Evolutionary conservation across 2,888 invertebrate species (phyloP).

Genomic region (Stenichneumon culpator): DNA sequence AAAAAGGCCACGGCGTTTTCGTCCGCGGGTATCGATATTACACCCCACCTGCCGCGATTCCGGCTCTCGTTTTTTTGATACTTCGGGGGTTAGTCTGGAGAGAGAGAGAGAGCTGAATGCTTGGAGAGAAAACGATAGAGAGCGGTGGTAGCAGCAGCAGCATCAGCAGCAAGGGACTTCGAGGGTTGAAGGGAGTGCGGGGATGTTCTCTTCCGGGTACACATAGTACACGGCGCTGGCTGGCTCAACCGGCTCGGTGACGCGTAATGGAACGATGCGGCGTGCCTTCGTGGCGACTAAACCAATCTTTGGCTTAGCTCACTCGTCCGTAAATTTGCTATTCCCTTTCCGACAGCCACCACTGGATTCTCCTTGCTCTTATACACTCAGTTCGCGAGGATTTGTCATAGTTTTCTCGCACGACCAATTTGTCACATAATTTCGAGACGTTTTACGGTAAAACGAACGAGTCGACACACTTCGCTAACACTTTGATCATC

Average conservation of each 20-base stretch:
- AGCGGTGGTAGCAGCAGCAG: not conserved
- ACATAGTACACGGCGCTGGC: conserved; percentile 63
- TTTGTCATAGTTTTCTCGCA: conserved; percentile 60
- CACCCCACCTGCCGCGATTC: conserved; percentile 79
- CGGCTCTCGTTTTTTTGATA: conserved; percentile 75
- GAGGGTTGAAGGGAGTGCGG: conserved; percentile 70
- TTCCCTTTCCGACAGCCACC: conserved; percentile 65
- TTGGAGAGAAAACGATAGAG: conserved; percentile 63
- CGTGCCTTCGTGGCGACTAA: conserved; percentile 84
- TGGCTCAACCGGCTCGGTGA: conserved; percentile 80
- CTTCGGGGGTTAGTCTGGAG: conserved; percentile 68
- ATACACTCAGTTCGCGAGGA: conserved; percentile 33
- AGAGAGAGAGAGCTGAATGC: conserved; percentile 64
- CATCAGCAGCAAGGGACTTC: conserved; percentile 55
- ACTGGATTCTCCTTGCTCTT: conserved; percentile 45
- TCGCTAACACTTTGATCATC: conserved; percentile 60
- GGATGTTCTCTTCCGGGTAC: conserved; percentile 68
- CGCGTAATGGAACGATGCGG: conserved; percentile 83
- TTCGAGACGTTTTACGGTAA: conserved; percentile 74
- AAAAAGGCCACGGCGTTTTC: conserved; percentile 40
- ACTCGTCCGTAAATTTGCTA: conserved; percentile 80
- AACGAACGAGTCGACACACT: conserved; percentile 74
- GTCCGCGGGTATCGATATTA: conserved; percentile 78
- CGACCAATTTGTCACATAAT: conserved; percentile 83
- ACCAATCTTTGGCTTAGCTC: conserved; percentile 85